Conservation (phyloP, 2,888 invertebrate genomes). For the Allygus modestus region DNA sequence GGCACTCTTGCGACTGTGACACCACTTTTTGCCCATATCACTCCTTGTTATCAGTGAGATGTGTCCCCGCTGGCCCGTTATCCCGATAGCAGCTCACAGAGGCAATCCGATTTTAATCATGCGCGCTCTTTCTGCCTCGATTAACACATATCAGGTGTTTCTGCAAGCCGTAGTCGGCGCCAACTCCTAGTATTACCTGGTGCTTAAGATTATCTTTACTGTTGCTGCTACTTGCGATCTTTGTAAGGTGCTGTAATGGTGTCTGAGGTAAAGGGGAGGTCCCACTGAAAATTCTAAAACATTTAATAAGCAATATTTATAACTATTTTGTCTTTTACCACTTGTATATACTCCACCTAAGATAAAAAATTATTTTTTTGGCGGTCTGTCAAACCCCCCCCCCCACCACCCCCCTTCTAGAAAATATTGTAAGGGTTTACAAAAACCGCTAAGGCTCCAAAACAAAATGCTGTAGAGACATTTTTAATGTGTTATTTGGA, state of each 20-base stretch:
- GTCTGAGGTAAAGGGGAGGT: too few relatives aligned
- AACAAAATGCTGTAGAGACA: too few relatives aligned
- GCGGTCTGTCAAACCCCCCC: too few relatives aligned
- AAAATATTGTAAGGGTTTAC: too few relatives aligned
- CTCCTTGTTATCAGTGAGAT: constrained; percentile 62
- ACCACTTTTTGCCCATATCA: constrained; percentile 60
- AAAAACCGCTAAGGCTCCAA: too few relatives aligned
- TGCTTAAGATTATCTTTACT: constrained; percentile 58
- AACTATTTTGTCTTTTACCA: too few relatives aligned
- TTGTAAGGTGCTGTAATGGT: not conserved
- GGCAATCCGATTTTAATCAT: constrained; percentile 29
- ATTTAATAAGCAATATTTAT: too few relatives aligned
- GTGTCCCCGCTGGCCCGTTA: constrained; percentile 61
- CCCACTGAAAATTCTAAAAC: too few relatives aligned
- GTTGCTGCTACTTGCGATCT: not conserved
- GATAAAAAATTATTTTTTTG: too few relatives aligned
- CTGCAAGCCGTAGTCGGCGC: not conserved
- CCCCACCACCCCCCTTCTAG: too few relatives aligned
- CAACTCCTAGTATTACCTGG: not conserved
- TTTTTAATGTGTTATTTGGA: too few relatives aligned
- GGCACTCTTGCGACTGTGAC: constrained; percentile 58
- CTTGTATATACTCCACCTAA: too few relatives aligned
- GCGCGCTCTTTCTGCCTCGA: not conserved
- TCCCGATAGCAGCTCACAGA: constrained; percentile 15
- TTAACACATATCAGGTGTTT: constrained; percentile 56